Conservation (phyloP, 2,113 vertebrate genomes). For the Lepisosteus osseus region DNA sequence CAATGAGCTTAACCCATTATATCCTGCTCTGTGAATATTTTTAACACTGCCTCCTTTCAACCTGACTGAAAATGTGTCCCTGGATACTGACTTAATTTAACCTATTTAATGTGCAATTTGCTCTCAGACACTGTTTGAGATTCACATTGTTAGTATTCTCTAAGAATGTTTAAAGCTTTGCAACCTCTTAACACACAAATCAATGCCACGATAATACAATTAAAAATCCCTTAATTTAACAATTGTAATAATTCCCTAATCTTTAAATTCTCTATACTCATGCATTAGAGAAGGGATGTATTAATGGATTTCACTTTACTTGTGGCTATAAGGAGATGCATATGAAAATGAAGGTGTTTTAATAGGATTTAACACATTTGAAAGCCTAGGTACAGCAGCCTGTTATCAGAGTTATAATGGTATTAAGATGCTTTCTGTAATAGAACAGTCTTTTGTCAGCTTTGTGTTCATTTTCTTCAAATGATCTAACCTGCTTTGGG, state of each 20-base stretch:
- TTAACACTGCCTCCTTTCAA: background rate
- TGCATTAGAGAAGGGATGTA: constrained; percentile 3
- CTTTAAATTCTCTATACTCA: constrained; percentile 16
- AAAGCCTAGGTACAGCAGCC: constrained; percentile 19
- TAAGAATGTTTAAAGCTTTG: constrained; percentile 9
- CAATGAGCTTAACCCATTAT: constrained; percentile 64
- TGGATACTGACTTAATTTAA: background rate
- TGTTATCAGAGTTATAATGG: constrained; percentile 25
- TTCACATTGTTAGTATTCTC: constrained; percentile 7
- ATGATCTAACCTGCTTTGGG: constrained; percentile 57
- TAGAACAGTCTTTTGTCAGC: constrained; percentile 46
- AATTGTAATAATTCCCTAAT: constrained; percentile 23
- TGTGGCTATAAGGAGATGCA: constrained; percentile 10
- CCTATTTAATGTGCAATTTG: background rate
- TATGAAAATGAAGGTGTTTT: constrained; percentile 18
- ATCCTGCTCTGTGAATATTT: constrained; percentile 22
- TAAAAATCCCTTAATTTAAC: constrained; percentile 22
- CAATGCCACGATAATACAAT: constrained; percentile 21
- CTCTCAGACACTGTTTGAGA: background rate
- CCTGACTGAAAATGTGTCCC: background rate
- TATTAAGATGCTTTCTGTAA: constrained; percentile 56
- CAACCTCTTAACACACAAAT: constrained; percentile 19
- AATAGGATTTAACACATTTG: constrained; percentile 18
- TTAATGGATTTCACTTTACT: constrained; percentile 17
- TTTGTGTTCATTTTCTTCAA: constrained; percentile 54